These are phyloP conservation scores for Lerema accius DNA, from an alignment of 1,140 invertebrate genomes.

Conservation along the genomic window DNA sequence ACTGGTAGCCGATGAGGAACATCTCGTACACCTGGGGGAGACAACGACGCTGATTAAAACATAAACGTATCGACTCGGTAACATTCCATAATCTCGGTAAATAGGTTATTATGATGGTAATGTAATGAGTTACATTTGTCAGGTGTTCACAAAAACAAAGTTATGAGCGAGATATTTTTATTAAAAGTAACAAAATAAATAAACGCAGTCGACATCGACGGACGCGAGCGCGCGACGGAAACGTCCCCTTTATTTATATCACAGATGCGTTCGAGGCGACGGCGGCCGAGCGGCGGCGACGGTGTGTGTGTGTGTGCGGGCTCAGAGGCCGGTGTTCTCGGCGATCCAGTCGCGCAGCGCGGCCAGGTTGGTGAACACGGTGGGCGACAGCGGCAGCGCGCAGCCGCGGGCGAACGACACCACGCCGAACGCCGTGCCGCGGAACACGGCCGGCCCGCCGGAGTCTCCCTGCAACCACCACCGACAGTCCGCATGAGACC, in stretches of 20 bases:
- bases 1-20: conserved; percentile 94
- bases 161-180: conserved; percentile 43
- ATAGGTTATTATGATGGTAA: too few relatives aligned
- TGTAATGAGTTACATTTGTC: not conserved
- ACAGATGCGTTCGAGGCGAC: conserved; percentile 51
- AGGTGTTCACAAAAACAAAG: conserved; percentile 34
- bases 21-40: conserved; percentile 94
- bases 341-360: conserved; percentile 72
- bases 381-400: conserved; percentile 72
- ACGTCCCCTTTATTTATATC: conserved; percentile 55
- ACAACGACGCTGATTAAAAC: conserved; percentile 14
- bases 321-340: conserved; percentile 69
- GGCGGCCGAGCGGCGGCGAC: too few relatives aligned
- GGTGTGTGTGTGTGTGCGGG: too few relatives aligned
- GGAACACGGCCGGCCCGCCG: conserved; percentile 73
- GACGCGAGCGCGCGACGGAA: conserved; percentile 37
- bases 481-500: too few relatives aligned
- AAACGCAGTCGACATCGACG: conserved; percentile 39
- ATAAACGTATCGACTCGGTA: not conserved
- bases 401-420: conserved; percentile 76
- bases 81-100: too few relatives aligned
- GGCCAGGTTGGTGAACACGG: conserved; percentile 75
- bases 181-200: conserved; percentile 50
- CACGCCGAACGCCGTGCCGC: conserved; percentile 71
- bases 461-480: conserved; percentile 71